Evolutionary conservation across 2,888 invertebrate genomes (phyloP).

Genomic region (Lamellibrachia columna): DNA sequence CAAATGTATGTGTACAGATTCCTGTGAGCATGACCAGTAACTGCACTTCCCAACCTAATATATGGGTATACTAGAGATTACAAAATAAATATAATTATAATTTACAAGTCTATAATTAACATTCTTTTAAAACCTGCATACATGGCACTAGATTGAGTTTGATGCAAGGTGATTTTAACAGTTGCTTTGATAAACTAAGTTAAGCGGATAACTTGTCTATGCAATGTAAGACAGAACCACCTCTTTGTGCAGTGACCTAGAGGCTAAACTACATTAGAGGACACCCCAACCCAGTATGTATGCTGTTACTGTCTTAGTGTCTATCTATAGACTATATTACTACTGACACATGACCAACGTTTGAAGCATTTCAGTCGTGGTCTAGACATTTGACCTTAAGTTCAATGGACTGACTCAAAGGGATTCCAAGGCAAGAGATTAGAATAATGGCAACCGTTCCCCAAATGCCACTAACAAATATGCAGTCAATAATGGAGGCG

Average conservation of each 20-base stretch:
- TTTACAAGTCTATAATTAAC: background rate
- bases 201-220: background rate
- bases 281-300: background rate
- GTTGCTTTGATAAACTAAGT: background rate
- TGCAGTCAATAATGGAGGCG: conserved; percentile 1
- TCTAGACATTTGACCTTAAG: background rate
- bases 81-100: background rate
- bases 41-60: background rate
- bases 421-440: background rate
- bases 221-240: background rate
- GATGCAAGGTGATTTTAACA: background rate
- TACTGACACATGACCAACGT: background rate
- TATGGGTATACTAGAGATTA: background rate
- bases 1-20: background rate
- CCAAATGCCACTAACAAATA: conserved; percentile 3
- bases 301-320: background rate
- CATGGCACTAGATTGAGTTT: background rate
- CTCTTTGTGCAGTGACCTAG: background rate
- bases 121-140: background rate
- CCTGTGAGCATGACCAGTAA: background rate
- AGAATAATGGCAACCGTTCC: background rate
- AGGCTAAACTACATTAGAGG: background rate
- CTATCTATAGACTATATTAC: background rate
- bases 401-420: background rate
- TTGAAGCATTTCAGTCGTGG: background rate